These are phyloP conservation scores for Esox masquinongy DNA, from an alignment of 2,797 vertebrate species.

Conservation along the genomic window DNA sequence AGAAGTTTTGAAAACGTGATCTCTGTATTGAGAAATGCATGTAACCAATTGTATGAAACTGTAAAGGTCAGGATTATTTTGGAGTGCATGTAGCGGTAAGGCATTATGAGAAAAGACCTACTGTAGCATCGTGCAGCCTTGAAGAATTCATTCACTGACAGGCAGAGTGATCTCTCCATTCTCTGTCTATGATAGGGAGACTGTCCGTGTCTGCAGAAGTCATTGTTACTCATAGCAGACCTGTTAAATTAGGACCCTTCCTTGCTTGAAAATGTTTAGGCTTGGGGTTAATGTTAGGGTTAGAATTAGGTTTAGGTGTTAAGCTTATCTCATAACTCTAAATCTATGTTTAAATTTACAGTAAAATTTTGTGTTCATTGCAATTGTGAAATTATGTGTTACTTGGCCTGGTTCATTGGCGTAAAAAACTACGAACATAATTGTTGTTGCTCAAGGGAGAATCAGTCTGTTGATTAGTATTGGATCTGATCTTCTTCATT, in stretches of 20 bases:
- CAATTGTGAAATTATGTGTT: no score
- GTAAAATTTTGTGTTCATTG: no score
- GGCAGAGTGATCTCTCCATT: background rate
- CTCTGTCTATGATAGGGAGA: constrained; percentile 16
- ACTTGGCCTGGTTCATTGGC: constrained; percentile 13
- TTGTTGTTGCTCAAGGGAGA: constrained; percentile 30
- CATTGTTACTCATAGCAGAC: background rate
- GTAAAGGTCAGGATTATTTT: constrained; percentile 35
- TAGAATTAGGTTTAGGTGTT: no score
- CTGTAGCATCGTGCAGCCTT: constrained; percentile 30
- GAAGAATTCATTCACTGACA: background rate
- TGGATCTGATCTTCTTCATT: constrained; percentile 34
- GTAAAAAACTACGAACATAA: constrained; percentile 39
- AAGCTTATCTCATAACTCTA: no score
- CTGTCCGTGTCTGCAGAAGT: background rate
- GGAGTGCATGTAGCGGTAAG: constrained; percentile 28
- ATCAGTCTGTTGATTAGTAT: constrained; percentile 45
- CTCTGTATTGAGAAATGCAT: no score
- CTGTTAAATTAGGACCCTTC: no score
- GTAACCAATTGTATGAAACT: no score
- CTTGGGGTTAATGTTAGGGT: no score
- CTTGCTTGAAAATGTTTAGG: no score
- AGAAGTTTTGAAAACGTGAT: no score
- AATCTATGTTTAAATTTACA: no score
- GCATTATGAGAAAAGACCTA: constrained; percentile 40